Percentiles rank a stretch among this genome's conserved stretches.
These are phyloP conservation scores for Gobio gobio DNA, from an alignment of 2,113 vertebrate species.

Conservation along the genomic window DNA sequence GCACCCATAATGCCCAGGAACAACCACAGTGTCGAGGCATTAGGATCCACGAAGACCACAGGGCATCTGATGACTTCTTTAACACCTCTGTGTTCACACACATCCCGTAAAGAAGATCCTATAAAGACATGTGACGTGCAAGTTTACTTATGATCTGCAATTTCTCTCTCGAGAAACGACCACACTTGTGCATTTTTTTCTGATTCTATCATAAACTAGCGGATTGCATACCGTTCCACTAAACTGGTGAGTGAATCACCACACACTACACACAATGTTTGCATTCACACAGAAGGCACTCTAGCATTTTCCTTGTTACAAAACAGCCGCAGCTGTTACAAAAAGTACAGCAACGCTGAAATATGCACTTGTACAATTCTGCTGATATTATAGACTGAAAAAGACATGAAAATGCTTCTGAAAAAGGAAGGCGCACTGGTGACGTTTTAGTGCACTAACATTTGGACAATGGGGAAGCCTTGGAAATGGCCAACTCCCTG, in stretches of 20 bases:
- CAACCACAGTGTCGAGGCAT: background rate
- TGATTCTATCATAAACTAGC: too few relatives aligned
- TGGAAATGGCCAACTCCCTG: background rate
- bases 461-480: background rate
- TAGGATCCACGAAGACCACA: background rate
- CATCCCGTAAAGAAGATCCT: too few relatives aligned
- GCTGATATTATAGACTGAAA: background rate
- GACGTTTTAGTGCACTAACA: background rate
- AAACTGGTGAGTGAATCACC: too few relatives aligned
- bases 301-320: background rate
- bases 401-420: background rate
- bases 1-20: background rate
- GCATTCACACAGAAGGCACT: too few relatives aligned
- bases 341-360: background rate
- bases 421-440: background rate
- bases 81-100: too few relatives aligned
- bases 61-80: background rate
- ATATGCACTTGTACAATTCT: background rate
- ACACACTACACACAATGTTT: too few relatives aligned
- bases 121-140: too few relatives aligned
- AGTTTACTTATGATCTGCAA: too few relatives aligned
- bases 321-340: background rate
- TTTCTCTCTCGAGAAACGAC: too few relatives aligned
- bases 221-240: too few relatives aligned
- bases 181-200: too few relatives aligned